Conservation (phyloP, 2,888 invertebrate genomes). For the Mermis nigrescens region DNA sequence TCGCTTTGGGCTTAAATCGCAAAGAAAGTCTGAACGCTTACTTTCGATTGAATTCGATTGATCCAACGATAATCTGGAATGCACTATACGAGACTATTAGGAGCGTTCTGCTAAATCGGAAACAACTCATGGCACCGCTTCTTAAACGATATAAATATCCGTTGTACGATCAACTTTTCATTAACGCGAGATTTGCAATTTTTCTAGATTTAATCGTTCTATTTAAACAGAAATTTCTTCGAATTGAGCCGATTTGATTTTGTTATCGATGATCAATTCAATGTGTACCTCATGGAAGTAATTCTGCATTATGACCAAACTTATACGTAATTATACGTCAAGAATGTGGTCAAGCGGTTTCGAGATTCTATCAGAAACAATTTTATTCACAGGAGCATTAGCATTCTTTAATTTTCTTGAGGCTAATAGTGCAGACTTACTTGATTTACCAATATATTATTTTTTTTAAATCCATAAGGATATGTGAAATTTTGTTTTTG, state of each 20-base stretch:
- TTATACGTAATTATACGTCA: too few relatives aligned
- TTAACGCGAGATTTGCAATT: too few relatives aligned
- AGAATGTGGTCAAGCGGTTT: too few relatives aligned
- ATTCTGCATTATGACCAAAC: too few relatives aligned
- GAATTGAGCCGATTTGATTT: slow-evolving; percentile 87
- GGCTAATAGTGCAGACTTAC: too few relatives aligned
- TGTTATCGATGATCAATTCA: slow-evolving; percentile 63
- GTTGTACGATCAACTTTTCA: not conserved
- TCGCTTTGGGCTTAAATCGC: slow-evolving; percentile 51
- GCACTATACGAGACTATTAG: slow-evolving; percentile 59
- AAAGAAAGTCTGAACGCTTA: slow-evolving; percentile 63
- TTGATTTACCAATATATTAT: too few relatives aligned
- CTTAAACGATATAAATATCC: not conserved
- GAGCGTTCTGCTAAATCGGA: slow-evolving; percentile 35
- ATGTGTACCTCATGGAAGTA: slow-evolving; percentile 65
- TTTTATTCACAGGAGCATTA: too few relatives aligned
- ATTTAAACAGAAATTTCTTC: slow-evolving; percentile 47
- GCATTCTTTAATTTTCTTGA: too few relatives aligned
- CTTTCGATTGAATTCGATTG: slow-evolving; percentile 36
- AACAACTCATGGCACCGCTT: not conserved
- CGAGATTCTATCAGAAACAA: too few relatives aligned
- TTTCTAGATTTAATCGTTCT: too few relatives aligned
- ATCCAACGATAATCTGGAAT: slow-evolving; percentile 55
- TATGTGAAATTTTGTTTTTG: too few relatives aligned
- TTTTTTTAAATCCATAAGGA: too few relatives aligned